Evolutionary conservation across 2,888 invertebrate species (phyloP).

Genomic region (Eupithecia insigniata): DNA sequence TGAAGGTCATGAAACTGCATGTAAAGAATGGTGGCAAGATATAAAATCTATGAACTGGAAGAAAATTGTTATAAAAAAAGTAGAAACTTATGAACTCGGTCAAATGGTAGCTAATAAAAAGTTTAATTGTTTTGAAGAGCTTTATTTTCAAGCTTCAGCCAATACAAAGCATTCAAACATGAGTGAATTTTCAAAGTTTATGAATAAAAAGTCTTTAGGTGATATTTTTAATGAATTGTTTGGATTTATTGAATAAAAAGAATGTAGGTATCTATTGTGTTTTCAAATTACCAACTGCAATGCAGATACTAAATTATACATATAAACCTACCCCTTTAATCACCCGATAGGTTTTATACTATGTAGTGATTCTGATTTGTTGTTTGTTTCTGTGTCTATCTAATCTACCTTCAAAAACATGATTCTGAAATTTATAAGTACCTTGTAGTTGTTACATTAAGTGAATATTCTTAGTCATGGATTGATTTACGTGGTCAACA

Average conservation of each 20-base stretch:
- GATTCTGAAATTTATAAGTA: too few relatives aligned
- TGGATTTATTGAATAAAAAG: constrained; percentile 79
- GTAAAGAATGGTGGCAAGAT: constrained; percentile 92
- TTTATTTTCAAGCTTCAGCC: constrained; percentile 79
- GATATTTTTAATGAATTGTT: constrained; percentile 92
- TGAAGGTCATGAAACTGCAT: constrained; percentile 90
- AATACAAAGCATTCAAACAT: constrained; percentile 89
- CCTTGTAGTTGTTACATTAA: too few relatives aligned
- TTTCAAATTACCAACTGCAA: neutral
- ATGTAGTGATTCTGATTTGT: too few relatives aligned
- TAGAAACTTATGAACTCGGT: constrained; percentile 81
- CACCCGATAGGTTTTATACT: too few relatives aligned
- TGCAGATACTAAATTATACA: too few relatives aligned
- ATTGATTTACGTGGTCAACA: too few relatives aligned
- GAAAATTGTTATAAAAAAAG: constrained; percentile 89
- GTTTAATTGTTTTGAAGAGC: constrained; percentile 88
- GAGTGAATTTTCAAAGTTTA: constrained; percentile 90
- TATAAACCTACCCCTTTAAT: too few relatives aligned
- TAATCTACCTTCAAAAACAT: too few relatives aligned
- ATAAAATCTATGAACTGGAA: constrained; percentile 94
- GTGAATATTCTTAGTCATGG: too few relatives aligned
- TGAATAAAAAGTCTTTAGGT: constrained; percentile 87
- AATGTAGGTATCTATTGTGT: neutral
- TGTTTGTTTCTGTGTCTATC: too few relatives aligned
- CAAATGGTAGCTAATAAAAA: constrained; percentile 76